phyloP scores from a whole-genome alignment of 2,113 vertebrate species.

The Vidua chalybeata region DNA sequence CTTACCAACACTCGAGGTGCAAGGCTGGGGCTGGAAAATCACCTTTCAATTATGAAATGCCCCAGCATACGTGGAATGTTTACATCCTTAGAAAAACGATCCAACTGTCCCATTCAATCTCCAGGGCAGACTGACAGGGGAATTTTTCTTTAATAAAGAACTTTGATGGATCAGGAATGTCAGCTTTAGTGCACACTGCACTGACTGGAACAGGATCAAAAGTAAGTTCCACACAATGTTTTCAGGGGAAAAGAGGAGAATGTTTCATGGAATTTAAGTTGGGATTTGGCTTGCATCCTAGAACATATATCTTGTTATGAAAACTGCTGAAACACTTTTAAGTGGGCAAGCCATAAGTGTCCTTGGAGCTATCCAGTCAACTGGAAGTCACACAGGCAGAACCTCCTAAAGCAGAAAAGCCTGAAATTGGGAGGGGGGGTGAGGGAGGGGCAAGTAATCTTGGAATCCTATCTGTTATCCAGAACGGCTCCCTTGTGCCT shows the following conservation, averaged over 20 bases:
- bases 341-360: slow-evolving; percentile 55
- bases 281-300: slow-evolving; percentile 57
- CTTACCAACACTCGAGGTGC: rapidly evolving
- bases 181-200: slow-evolving; percentile 1
- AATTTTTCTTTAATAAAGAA: neutral
- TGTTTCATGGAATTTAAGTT: slow-evolving; percentile 44
- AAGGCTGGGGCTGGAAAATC: neutral
- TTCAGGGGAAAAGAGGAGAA: slow-evolving; percentile 57
- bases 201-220: slow-evolving; percentile 36
- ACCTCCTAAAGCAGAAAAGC: neutral
- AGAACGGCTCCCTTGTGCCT: slow-evolving; percentile 26
- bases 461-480: neutral
- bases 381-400: slow-evolving; percentile 23
- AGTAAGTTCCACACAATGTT: slow-evolving; percentile 52
- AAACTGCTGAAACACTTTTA: slow-evolving; percentile 41
- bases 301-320: slow-evolving; percentile 59
- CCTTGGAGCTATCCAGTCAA: slow-evolving; percentile 37
- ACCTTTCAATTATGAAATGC: neutral
- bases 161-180: slow-evolving; percentile 39
- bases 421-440: neutral
- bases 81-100: neutral
- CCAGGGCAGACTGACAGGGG: neutral
- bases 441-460: slow-evolving; percentile 19
- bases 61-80: neutral
- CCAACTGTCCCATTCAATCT: neutral